Evolutionary conservation across 2,888 invertebrate genomes (phyloP), one percentile per base, ranked within the genome.

Genomic region (Tigriopus californicus): DNA sequence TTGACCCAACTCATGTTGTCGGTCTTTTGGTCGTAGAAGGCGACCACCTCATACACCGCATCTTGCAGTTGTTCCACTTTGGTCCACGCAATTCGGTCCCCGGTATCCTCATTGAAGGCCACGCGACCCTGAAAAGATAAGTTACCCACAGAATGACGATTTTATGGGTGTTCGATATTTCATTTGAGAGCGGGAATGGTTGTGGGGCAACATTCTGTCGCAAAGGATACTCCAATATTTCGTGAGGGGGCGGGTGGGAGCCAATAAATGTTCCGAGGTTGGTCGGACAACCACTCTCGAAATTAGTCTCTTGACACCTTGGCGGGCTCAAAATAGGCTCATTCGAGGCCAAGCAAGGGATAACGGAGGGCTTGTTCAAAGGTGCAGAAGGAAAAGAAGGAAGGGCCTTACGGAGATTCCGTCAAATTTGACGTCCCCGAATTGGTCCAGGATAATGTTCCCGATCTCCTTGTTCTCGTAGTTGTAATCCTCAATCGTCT

Each of bases 41-140:
- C 98, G 58, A 97, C 77, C 68, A 60, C 61, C 59, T 85, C 81
- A 73, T 98, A 98, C 69, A 84, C 87, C 64, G 95, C 94, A 73
- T 91, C 86, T 62, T 85, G 80, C 75, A 94, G 81, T 74, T 98
- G 98, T 71, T 98, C 98, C 65, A 98, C 91, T 75, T 95, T 92
- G 25, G 97, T 98, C 73, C 92, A 77, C 52, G 97, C 95, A 69
- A 99, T 97, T 67, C 98, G 82, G 76, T 98, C 98, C 65, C 98
- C 98, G 63, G 73, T 71, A 75, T 89, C 88, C 10, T 94, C 92
- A 65, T 94, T 94, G 75, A 98, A 99, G 42, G 94, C 95, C 62
- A 99, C 98, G 67, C 84, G 79, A 52, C 97, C 97, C 95, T 97
- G 72, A 15, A 73, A 69, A 62, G 62, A 51, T 22, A 46, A 33